Evolutionary conservation across 2,113 vertebrate species (phyloP).

Genomic region (Rhabdornis inornatus): DNA sequence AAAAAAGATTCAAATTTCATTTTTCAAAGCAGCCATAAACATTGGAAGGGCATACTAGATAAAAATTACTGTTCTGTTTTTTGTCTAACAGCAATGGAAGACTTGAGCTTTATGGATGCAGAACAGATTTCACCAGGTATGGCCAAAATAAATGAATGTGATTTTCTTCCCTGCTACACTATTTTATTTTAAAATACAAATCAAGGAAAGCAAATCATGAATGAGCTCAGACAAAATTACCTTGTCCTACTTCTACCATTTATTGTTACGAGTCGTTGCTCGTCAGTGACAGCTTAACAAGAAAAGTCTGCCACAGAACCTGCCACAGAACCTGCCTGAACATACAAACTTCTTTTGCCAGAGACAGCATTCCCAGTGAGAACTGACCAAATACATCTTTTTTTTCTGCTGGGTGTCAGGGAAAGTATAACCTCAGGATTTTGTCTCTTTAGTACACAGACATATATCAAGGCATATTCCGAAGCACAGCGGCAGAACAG

Average conservation of each 20-base stretch:
- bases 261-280: neutral
- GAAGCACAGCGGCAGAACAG: neutral
- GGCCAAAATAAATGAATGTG: neutral
- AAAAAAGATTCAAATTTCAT: neutral
- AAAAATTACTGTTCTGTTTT: neutral
- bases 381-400: neutral
- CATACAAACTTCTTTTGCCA: neutral
- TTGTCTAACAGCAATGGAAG: neutral
- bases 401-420: neutral
- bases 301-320: neutral
- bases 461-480: neutral
- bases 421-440: neutral
- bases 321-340: neutral
- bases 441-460: neutral
- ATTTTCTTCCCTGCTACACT: neutral
- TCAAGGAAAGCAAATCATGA: neutral
- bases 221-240: neutral
- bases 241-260: neutral
- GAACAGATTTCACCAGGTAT: neutral
- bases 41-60: neutral
- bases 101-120: neutral
- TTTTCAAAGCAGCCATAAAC: neutral
- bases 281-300: neutral
- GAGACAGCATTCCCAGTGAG: neutral
- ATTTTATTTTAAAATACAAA: conserved; percentile 5